These are phyloP conservation scores for Propithecus coquereli DNA, from an alignment of 2,113 vertebrate genomes.

Conservation along the genomic window DNA sequence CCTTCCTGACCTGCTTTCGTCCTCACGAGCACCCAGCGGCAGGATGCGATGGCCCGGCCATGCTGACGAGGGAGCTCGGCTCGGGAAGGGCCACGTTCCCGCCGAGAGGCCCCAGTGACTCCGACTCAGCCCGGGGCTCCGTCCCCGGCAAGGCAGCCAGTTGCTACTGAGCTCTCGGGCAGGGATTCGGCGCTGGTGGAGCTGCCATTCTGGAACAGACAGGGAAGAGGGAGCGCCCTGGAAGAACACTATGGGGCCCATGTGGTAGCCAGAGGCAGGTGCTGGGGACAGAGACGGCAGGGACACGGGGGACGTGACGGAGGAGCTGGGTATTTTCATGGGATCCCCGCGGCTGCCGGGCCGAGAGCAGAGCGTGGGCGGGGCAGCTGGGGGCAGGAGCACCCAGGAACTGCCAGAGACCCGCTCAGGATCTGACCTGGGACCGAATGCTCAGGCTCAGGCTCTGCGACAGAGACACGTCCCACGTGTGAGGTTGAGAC, in stretches of 20 bases:
- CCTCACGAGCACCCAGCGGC: background rate
- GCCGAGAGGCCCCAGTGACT: background rate
- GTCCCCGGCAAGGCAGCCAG: background rate
- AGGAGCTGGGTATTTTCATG: accelerated
- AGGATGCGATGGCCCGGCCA: accelerated
- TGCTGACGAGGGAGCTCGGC: accelerated
- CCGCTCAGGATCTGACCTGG: background rate
- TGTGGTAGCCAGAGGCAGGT: background rate
- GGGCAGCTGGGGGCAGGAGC: background rate
- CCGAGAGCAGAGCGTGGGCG: accelerated
- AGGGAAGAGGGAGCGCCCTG: background rate
- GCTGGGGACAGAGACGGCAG: too few species aligned
- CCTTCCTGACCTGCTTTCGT: background rate
- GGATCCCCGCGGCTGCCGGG: accelerated
- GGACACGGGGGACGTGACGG: background rate
- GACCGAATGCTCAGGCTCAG: background rate
- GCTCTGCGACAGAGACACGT: background rate
- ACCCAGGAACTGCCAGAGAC: background rate
- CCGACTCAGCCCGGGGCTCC: accelerated
- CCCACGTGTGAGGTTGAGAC: accelerated
- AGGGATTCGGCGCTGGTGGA: accelerated
- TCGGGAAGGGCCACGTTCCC: background rate
- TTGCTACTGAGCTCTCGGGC: accelerated
- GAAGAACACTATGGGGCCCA: background rate
- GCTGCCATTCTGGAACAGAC: background rate